These are phyloP conservation scores for Ophiothrix spiculata DNA, from an alignment of 35 echinoderm and acorn worm species.

Conservation along the genomic window DNA sequence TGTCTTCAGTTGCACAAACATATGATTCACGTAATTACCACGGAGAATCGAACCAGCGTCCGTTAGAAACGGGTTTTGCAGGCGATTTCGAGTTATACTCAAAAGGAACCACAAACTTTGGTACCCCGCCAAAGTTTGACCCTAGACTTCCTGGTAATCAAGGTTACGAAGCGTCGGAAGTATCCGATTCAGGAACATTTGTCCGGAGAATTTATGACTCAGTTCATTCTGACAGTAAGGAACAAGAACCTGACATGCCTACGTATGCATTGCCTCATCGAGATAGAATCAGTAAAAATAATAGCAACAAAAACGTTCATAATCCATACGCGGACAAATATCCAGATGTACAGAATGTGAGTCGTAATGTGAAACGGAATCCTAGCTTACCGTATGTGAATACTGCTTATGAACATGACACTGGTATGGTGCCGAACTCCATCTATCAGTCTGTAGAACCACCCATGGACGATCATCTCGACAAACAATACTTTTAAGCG, in stretches of 20 bases:
- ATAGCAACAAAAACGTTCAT: background rate
- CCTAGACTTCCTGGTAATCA: background rate
- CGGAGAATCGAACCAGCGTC: background rate
- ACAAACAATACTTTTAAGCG: too few relatives aligned
- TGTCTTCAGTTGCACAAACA: background rate
- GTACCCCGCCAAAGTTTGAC: background rate
- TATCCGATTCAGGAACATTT: background rate
- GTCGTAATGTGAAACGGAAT: background rate
- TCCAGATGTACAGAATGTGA: background rate
- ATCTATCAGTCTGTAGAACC: background rate
- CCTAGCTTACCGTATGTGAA: background rate
- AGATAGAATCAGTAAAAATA: background rate
- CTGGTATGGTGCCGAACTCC: background rate
- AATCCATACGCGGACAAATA: background rate
- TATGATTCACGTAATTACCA: background rate
- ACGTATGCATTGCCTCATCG: background rate
- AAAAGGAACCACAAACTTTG: background rate
- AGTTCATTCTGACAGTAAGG: background rate
- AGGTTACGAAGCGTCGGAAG: background rate
- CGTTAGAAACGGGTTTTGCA: background rate
- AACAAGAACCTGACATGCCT: conserved; percentile 8
- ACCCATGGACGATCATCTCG: too few relatives aligned
- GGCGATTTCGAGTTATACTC: background rate
- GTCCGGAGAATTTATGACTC: background rate
- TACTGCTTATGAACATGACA: background rate